Conservation (phyloP, 2,888 invertebrate genomes). For the Antheraea assamensis region DNA sequence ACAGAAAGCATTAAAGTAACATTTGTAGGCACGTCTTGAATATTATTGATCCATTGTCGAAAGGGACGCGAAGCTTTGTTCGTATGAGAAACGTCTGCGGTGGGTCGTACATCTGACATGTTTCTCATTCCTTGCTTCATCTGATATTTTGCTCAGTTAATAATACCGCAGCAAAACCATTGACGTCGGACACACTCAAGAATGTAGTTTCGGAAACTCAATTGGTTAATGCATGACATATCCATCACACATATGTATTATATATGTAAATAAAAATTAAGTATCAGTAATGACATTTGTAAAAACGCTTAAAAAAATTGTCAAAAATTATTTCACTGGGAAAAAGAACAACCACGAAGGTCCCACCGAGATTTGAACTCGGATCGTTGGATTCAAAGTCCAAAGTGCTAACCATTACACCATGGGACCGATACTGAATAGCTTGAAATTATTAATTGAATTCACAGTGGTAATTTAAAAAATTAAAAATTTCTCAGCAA, state of each 20-base stretch:
- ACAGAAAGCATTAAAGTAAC: background rate
- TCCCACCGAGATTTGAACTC: conserved; percentile 91
- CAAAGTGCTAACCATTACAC: conserved; percentile 91
- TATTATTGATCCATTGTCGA: conserved; percentile 21
- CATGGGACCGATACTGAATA: conserved; percentile 80
- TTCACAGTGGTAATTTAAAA: background rate
- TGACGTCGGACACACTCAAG: conserved; percentile 42
- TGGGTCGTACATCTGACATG: conserved; percentile 54
- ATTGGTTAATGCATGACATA: conserved; percentile 18
- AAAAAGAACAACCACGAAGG: conserved; percentile 53
- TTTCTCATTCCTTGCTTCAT: conserved; percentile 41
- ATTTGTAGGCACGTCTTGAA: background rate
- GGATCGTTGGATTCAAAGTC: conserved; percentile 91
- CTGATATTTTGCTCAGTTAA: conserved; percentile 57
- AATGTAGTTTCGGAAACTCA: conserved; percentile 40
- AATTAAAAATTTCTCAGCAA: background rate
- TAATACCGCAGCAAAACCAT: conserved; percentile 54
- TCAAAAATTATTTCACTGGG: background rate
- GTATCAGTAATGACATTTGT: background rate
- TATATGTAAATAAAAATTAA: background rate
- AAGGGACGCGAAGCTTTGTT: conserved; percentile 47
- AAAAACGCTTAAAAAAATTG: background rate
- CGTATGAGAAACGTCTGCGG: conserved; percentile 70
- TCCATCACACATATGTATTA: background rate
- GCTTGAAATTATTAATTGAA: background rate